phyloP scores from a whole-genome alignment of 2,888 invertebrate genomes.

The Oscheius sp. region DNA sequence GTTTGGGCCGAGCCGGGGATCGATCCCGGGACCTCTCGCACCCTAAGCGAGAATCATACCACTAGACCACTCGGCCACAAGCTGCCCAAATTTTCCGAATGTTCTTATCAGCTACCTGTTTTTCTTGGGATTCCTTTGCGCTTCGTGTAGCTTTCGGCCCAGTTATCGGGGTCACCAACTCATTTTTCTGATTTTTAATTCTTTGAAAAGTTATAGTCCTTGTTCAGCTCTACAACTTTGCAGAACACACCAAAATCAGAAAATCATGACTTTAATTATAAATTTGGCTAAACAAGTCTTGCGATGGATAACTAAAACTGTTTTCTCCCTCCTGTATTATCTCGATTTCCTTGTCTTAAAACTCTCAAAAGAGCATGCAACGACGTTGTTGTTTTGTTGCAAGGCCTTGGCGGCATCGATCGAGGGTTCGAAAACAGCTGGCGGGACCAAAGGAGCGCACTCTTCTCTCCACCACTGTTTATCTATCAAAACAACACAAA shows the following conservation, averaged over 20 bases:
- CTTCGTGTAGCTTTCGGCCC: no score
- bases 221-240: no score
- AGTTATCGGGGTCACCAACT: no score
- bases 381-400: neutral
- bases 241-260: no score
- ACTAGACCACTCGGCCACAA: conserved; percentile 17
- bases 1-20: conserved; percentile 20
- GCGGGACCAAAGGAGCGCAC: neutral
- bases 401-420: conserved; percentile 19
- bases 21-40: conserved; percentile 28
- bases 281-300: no score
- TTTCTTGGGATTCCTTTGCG: no score
- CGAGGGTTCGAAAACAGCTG: conserved; percentile 34
- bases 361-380: no score
- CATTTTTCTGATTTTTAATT: no score
- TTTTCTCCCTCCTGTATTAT: neutral
- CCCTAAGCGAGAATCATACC: conserved; percentile 30
- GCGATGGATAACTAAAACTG: neutral
- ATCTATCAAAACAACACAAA: neutral
- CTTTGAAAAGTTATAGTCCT: no score
- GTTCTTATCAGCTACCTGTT: no score
- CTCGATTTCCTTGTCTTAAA: neutral
- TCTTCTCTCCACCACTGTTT: neutral
- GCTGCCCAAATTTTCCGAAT: no score
- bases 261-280: no score